Conservation (phyloP, 2,888 invertebrate genomes). For the Neoaliturus tenellus region DNA sequence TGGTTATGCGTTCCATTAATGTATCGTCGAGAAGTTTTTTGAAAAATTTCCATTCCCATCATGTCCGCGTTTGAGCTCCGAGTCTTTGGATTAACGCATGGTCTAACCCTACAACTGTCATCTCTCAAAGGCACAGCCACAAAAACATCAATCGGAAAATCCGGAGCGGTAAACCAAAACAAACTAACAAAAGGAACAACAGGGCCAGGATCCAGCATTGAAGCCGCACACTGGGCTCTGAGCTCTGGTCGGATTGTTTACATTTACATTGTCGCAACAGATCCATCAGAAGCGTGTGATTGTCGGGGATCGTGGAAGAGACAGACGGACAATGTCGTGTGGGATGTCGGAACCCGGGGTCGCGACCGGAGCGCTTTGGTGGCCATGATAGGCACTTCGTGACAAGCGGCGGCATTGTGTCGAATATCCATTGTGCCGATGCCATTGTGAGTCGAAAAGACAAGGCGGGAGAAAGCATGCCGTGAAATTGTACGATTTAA, state of each 20-base stretch:
- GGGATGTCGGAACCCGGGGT: not conserved
- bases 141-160: not conserved
- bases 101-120: not conserved
- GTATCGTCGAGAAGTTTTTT: not conserved
- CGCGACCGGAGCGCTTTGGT: not conserved
- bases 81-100: not conserved
- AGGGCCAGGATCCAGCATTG: not conserved
- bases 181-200: not conserved
- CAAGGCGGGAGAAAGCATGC: slow-evolving; percentile 40
- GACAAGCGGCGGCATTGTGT: slow-evolving; percentile 37
- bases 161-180: slow-evolving; percentile 1
- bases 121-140: not conserved
- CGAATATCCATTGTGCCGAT: slow-evolving; percentile 37
- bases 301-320: slow-evolving; percentile 4
- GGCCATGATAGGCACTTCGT: slow-evolving; percentile 40
- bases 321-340: slow-evolving; percentile 23
- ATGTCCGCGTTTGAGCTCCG: not conserved
- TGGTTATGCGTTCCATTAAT: not conserved
- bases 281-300: not conserved
- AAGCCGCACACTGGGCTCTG: not conserved
- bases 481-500: slow-evolving; percentile 48
- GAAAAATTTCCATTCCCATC: not conserved
- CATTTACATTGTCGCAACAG: not conserved
- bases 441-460: slow-evolving; percentile 47
- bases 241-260: not conserved